These are phyloP conservation scores for Poeciliopsis gracilis DNA, from an alignment of 2,797 vertebrate genomes.

Conservation along the genomic window DNA sequence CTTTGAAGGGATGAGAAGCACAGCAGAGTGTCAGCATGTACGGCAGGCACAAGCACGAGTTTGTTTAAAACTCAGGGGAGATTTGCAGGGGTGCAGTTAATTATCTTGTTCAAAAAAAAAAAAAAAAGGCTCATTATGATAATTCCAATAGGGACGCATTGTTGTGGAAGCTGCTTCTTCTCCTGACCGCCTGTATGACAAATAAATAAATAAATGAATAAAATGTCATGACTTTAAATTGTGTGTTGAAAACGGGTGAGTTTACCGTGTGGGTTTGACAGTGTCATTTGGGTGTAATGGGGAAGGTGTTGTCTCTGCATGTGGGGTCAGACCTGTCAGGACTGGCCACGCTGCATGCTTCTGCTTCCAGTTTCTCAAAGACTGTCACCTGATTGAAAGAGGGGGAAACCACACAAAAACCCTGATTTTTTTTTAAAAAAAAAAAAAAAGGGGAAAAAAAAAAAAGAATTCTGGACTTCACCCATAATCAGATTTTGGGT, in stretches of 20 bases:
- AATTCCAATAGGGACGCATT: background rate
- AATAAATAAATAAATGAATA: background rate
- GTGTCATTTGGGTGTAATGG: background rate
- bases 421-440: too few species aligned
- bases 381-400: background rate
- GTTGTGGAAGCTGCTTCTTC: background rate
- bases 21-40: background rate
- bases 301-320: background rate
- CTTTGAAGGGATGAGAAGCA: background rate
- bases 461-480: background rate
- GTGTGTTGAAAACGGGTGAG: background rate
- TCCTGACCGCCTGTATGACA: background rate
- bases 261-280: background rate
- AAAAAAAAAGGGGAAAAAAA: background rate
- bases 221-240: background rate
- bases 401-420: background rate
- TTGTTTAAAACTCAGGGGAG: background rate
- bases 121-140: background rate
- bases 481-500: background rate
- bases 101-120: background rate
- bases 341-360: background rate
- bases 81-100: background rate
- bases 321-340: conserved; percentile 2
- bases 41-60: rapidly evolving
- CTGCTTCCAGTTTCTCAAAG: background rate